These are phyloP conservation scores for Takifugu bimaculatus DNA, from an alignment of 2,113 vertebrate species.

Conservation along the genomic window DNA sequence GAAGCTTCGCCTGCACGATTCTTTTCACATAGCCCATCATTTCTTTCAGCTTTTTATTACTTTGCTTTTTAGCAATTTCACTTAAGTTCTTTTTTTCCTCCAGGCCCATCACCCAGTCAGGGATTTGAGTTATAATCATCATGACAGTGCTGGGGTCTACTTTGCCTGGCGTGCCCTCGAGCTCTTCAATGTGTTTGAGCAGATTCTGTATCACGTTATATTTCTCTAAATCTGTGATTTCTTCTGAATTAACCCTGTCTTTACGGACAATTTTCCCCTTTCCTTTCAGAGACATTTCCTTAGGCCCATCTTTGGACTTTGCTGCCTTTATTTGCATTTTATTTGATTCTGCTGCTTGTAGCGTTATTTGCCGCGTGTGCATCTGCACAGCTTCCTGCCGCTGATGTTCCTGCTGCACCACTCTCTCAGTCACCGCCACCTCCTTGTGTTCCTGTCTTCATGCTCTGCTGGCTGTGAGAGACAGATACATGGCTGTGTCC, in stretches of 20 bases:
- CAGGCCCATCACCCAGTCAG: constrained; percentile 77
- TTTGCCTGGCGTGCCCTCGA: constrained; percentile 75
- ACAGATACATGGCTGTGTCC: constrained; percentile 49
- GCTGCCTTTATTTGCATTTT: constrained; percentile 42
- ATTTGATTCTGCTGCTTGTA: constrained; percentile 38
- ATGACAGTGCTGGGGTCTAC: constrained; percentile 73
- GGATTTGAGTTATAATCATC: constrained; percentile 73
- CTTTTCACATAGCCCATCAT: constrained; percentile 75
- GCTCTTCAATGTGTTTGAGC: constrained; percentile 76
- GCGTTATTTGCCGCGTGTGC: constrained; percentile 58
- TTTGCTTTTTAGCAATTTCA: constrained; percentile 67
- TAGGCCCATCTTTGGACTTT: constrained; percentile 42
- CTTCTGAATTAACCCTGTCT: constrained; percentile 53
- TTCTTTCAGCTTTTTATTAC: constrained; percentile 80
- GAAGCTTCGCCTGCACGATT: constrained; percentile 73
- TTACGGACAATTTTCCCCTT: constrained; percentile 14
- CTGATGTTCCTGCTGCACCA: constrained; percentile 56
- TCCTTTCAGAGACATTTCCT: constrained; percentile 31
- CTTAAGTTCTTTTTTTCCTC: constrained; percentile 73
- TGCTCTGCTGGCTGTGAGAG: constrained; percentile 59
- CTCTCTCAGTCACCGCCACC: constrained; percentile 56
- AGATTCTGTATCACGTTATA: constrained; percentile 75
- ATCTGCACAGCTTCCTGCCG: constrained; percentile 52
- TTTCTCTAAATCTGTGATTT: constrained; percentile 75
- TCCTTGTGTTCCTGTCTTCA: constrained; percentile 62